Conservation (phyloP, 1,140 invertebrate genomes). For the Drosophila ambigua region DNA sequence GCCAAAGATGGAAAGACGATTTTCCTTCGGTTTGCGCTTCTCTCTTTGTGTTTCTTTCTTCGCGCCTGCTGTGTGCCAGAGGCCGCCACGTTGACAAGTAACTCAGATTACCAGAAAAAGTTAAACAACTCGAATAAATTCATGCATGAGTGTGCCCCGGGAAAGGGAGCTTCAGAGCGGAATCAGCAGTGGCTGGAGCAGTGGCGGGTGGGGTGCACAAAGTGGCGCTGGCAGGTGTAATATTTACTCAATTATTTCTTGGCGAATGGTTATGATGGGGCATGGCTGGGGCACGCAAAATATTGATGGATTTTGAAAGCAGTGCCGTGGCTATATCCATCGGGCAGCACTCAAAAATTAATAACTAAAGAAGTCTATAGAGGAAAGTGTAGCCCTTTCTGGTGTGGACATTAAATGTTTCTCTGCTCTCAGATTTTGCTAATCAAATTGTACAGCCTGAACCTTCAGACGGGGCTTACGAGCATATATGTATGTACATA, state of each 20-base stretch:
- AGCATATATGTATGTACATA: too few species aligned
- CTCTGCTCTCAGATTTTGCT: too few species aligned
- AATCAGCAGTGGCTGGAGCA: too few species aligned
- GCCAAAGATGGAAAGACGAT: slow-evolving; percentile 2
- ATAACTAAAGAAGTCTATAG: too few species aligned
- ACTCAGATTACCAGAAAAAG: slow-evolving; percentile 63
- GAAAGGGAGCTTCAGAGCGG: neutral
- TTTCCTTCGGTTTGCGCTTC: slow-evolving; percentile 6
- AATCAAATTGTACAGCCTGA: too few species aligned
- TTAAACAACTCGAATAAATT: slow-evolving; percentile 59
- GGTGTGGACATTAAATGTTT: too few species aligned
- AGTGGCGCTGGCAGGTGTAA: neutral
- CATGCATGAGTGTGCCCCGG: slow-evolving; percentile 26
- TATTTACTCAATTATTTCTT: slow-evolving; percentile 39
- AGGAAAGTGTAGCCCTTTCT: too few species aligned
- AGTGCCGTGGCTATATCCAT: too few species aligned
- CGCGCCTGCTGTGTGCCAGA: neutral
- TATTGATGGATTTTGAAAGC: too few species aligned
- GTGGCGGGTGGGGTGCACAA: neutral
- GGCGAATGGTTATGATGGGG: neutral
- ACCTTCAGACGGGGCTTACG: too few species aligned
- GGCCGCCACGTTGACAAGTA: slow-evolving; percentile 35
- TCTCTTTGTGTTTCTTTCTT: slow-evolving; percentile 8
- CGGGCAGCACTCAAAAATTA: too few species aligned
- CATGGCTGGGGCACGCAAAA: too few species aligned